phyloP scores from a whole-genome alignment of 1,140 invertebrate genomes.

The Pseudoatta argentina region DNA sequence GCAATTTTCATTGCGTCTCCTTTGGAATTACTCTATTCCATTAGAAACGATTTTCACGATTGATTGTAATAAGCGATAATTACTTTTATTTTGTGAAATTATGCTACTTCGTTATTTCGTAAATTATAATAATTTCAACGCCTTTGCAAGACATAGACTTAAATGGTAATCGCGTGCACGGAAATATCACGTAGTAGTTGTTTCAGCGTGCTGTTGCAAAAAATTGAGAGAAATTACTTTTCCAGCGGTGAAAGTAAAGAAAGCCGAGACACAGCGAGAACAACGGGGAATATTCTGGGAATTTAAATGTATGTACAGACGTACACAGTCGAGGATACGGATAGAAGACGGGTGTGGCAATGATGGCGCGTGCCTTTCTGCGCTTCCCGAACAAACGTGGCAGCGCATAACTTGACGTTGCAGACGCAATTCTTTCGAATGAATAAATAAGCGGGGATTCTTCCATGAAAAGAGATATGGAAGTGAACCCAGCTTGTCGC shows the following conservation, averaged over 20 bases:
- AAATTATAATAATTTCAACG: not conserved
- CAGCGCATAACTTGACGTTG: conserved; percentile 32
- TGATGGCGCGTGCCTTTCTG: not conserved
- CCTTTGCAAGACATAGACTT: not conserved
- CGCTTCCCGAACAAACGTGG: conserved; percentile 10
- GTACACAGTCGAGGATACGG: not conserved
- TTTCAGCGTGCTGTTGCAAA: not conserved
- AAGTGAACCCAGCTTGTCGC: conserved; percentile 40
- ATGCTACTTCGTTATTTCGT: not conserved
- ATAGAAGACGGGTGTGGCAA: not conserved
- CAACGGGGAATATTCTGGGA: conserved; percentile 12
- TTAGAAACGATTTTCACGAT: not conserved
- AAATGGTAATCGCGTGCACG: not conserved
- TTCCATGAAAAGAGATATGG: conserved; percentile 31
- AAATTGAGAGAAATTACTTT: conserved; percentile 32
- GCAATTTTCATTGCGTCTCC: not conserved
- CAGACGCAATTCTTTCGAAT: conserved; percentile 33
- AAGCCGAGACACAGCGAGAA: not conserved
- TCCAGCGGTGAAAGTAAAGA: not conserved
- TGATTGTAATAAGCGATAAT: not conserved
- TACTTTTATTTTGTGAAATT: not conserved
- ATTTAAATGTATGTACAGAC: conserved; percentile 24
- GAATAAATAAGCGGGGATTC: conserved; percentile 50
- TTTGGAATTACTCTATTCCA: not conserved
- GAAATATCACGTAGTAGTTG: not conserved